Evolutionary conservation across 2,113 vertebrate genomes (phyloP).

Genomic region (Triplophysa siluroides): DNA sequence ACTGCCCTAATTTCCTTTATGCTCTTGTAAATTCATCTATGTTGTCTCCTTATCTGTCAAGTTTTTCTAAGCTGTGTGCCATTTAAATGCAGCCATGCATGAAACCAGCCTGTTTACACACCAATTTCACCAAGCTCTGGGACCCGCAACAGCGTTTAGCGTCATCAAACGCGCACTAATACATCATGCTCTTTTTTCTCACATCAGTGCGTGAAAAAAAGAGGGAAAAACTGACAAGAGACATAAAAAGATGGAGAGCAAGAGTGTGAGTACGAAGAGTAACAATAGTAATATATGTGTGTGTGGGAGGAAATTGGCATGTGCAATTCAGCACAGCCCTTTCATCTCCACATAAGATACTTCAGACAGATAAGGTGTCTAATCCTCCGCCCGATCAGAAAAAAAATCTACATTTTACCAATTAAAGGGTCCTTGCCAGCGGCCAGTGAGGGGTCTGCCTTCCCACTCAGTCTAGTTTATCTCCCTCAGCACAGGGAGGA

Average conservation of each 20-base stretch:
- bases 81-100: conserved; percentile 71
- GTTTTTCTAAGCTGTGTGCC: conserved; percentile 59
- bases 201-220: conserved; percentile 92
- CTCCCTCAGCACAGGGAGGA: conserved; percentile 86
- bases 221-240: conserved; percentile 45
- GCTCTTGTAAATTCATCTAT: conserved; percentile 43
- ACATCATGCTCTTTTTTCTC: conserved; percentile 97
- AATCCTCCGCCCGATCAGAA: conserved; percentile 95
- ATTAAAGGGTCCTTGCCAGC: conserved; percentile 92
- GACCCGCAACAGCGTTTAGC: conserved; percentile 85
- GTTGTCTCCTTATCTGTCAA: conserved; percentile 66
- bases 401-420: conserved; percentile 99
- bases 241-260: conserved; percentile 23
- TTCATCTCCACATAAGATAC: conserved; percentile 98
- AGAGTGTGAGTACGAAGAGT: conserved; percentile 13
- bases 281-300: conserved; percentile 54
- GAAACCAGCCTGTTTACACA: conserved; percentile 81
- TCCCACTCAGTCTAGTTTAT: conserved; percentile 85
- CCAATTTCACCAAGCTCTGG: conserved; percentile 89
- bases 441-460: conserved; percentile 81
- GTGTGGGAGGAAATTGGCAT: conserved; percentile 79
- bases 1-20: conserved; percentile 19
- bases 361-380: conserved; percentile 93
- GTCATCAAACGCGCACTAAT: conserved; percentile 93
- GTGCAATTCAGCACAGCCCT: conserved; percentile 94